Base-by-base conservation (phyloP, 37 sponge, comb jelly and placozoan genomes). In the Hormiphora californensis region DNA sequence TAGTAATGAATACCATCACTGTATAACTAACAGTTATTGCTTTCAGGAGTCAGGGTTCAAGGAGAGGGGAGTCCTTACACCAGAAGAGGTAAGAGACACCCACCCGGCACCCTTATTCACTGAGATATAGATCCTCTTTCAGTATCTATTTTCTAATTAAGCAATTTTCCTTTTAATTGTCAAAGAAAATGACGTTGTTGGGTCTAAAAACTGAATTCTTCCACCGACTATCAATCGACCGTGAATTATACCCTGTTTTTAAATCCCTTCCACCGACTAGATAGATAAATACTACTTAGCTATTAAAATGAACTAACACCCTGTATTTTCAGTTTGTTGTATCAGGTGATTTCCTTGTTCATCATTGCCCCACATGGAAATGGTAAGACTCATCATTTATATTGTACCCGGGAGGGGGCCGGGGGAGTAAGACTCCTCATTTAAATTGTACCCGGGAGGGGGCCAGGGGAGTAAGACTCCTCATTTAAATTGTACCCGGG, bases 341-440 rank as follows among this genome's bases (percentile, higher is more conserved):
- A 21, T 95, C 99, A 4, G 99, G 99, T 5, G 95, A 98, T 63
- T 87, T 92, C 63, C 87, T 98, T 41, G 99, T 98, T 15, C 91
- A 93, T 40, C 99, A 98, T 61, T 98, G 99, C 41, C 99, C 95
- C 67, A 95, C 99, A 11, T 98, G 99, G 99, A 63, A 87, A 49
- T 98, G 99, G 99, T 92, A 32, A 85, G 90, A 30, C 46, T 53
- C 46, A 30, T 49, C 49, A 81, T 23, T 53, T 30, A 49, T 81
- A 31, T 53, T 81, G 7, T 28, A 61, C 53, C 49, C 22, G 22
- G 41, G 85, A 49, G 85, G 85, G 28, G 41, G 85, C 41, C 28
- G 22, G 28, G 85, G 46, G 8, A 28, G 41, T 81, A 49, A 49
- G 44, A 81, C 46, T 4, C 4, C 46, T 23, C 85, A 49, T 49